Base-by-base conservation (phyloP, 2,888 invertebrate species). In the Andrena haemorrhoa region DNA sequence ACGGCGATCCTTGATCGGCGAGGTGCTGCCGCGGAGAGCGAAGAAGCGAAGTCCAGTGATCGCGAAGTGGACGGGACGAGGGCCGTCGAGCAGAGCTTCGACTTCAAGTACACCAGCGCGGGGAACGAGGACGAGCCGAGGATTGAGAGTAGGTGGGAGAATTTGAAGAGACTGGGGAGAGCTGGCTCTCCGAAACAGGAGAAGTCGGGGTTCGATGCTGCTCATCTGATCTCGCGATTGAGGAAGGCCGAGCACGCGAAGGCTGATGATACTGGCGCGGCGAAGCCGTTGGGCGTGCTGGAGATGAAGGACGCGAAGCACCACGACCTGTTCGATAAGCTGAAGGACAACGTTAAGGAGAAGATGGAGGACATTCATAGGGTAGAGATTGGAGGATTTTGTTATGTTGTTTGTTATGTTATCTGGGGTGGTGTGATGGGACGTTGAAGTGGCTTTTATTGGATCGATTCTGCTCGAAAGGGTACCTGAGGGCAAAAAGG, bases 351-450 rank as follows among this genome's bases (percentile, higher is more conserved):
- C 60, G 88, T 96, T 78, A 95, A 94, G 91, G 95, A 95, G 83
- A 94, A 95, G 83, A 94, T 95, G 61, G 96, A 96, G 87, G 95
- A 94, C 90, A 94, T 96, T 63, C 95, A 96, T 86, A 95, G 95
- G 96, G 96, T 96, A 96, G 70, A 65, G 33, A 71, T 58, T 56
- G 1, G 29, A 49, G 10, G 10, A 35, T 51, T 61, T 60, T 33
- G 35, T 61, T n/a, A 10, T n/a, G 47, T 47, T 29, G 33, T 10
- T 3, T 8, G 31, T 35, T n/a, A 16, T 16, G 23, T 53, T 53
- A 7, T 2, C n/a, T 31, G 31, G 58, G 20, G 1, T 33, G 33
- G 33, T 3, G 3, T 16, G 2, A 5, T 0, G 7, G 6, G 12
- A 20, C 1, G 16, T 33, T 33, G 1, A 16, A 8, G 20, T 2